These are phyloP conservation scores for Clamator glandarius DNA, from an alignment of 2,797 vertebrate genomes.

Conservation along the genomic window DNA sequence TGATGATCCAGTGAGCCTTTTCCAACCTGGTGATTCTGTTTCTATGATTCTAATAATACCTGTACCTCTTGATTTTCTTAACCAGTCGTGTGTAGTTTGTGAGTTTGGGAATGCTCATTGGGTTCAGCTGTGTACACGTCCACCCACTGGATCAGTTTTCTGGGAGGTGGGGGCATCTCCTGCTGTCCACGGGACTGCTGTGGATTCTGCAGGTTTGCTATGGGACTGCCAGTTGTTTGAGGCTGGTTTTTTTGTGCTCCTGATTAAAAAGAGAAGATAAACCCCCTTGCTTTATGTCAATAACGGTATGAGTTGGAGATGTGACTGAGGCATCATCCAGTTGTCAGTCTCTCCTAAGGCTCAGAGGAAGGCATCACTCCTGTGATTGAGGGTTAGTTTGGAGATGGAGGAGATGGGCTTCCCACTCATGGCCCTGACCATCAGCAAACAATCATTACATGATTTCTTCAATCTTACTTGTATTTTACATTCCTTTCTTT, in stretches of 20 bases:
- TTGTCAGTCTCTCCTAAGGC: background rate
- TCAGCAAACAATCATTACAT: background rate
- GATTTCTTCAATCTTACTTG: background rate
- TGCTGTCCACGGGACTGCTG: fast-evolving
- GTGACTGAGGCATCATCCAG: background rate
- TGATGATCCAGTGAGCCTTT: too few species aligned
- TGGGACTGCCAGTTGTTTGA: background rate
- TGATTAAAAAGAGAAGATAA: background rate
- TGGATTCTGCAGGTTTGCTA: background rate
- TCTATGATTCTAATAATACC: background rate
- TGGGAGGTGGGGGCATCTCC: background rate
- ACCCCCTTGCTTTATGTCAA: background rate
- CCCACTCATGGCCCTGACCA: background rate
- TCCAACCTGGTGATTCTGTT: too few species aligned
- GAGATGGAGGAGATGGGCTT: background rate
- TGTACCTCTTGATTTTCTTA: background rate
- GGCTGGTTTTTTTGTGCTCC: background rate
- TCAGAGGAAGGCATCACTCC: background rate
- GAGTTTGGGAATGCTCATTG: background rate
- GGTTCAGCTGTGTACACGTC: background rate
- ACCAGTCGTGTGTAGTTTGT: background rate
- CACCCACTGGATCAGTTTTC: background rate
- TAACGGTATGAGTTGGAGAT: background rate
- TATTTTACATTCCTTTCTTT: background rate
- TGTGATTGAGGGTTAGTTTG: background rate